Conservation (phyloP, 2,888 invertebrate species). For the Drosophila gaucha region DNA sequence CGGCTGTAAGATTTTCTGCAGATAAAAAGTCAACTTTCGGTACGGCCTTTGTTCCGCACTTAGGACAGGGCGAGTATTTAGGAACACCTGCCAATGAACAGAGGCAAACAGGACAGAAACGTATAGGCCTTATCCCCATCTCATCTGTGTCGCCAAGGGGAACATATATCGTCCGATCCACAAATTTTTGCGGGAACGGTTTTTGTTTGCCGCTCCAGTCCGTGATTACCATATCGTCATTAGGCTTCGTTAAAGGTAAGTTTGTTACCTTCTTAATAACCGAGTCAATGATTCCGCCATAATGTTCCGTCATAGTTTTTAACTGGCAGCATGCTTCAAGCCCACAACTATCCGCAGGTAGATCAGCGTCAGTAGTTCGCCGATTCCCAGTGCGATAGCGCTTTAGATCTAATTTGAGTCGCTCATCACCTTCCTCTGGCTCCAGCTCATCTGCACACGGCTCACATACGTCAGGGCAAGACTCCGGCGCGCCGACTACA, state of each 20-base stretch:
- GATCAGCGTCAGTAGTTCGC: background rate
- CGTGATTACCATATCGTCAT: background rate
- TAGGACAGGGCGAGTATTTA: conserved; percentile 84
- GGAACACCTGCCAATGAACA: conserved; percentile 81
- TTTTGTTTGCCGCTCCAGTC: conserved; percentile 4
- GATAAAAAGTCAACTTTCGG: conserved; percentile 48
- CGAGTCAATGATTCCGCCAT: conserved; percentile 39
- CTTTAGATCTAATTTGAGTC: conserved; percentile 68
- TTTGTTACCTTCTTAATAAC: conserved; percentile 24
- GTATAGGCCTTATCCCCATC: conserved; percentile 56
- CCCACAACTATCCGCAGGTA: conserved; percentile 26
- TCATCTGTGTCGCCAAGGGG: conserved; percentile 30
- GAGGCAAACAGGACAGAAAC: conserved; percentile 81
- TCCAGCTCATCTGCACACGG: conserved; percentile 37
- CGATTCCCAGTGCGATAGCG: conserved; percentile 52
- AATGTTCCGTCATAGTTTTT: conserved; percentile 40
- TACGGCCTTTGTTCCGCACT: conserved; percentile 75
- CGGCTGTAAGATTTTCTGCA: conserved; percentile 64
- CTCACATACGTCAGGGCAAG: conserved; percentile 2
- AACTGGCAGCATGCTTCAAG: conserved; percentile 45
- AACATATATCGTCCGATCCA: conserved; percentile 33
- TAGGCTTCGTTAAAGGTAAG: too few species aligned
- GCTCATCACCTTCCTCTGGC: conserved; percentile 51
- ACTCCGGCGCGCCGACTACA: conserved; percentile 34
- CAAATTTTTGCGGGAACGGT: background rate